Conservation (phyloP, 2,888 invertebrate genomes). For the Drosophila kambysellisi region DNA sequence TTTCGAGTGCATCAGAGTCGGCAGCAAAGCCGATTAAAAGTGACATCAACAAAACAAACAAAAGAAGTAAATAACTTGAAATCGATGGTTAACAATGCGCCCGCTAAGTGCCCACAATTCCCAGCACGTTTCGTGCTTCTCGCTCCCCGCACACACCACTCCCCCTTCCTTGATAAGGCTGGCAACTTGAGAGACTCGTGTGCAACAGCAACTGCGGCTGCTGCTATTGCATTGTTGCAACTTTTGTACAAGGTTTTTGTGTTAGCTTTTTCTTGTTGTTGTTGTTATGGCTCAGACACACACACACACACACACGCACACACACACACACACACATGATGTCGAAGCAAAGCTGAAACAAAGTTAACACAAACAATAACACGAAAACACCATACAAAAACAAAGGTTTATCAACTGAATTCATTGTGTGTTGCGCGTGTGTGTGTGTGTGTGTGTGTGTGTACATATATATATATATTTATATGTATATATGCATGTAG, state of each 20-base stretch:
- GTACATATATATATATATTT: neutral
- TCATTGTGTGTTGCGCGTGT: constrained; percentile 25
- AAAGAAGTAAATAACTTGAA: constrained; percentile 13
- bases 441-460: neutral
- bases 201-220: neutral
- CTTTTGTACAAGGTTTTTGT: constrained; percentile 2
- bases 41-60: constrained; percentile 9
- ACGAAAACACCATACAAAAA: constrained; percentile 15
- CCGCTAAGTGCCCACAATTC: neutral
- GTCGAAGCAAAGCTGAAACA: constrained; percentile 10
- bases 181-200: neutral
- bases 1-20: constrained; percentile 29
- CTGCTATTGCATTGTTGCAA: constrained; percentile 6
- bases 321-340: neutral
- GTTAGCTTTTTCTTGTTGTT: neutral
- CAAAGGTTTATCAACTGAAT: constrained; percentile 43
- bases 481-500: constrained; percentile 11
- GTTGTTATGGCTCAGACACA: constrained; percentile 1
- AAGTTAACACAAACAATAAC: constrained; percentile 16
- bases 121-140: neutral
- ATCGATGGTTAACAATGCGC: constrained; percentile 15
- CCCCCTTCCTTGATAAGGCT: neutral
- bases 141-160: too few species aligned
- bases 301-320: neutral
- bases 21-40: constrained; percentile 20